phyloP scores from a whole-genome alignment of 2,888 invertebrate species.

The Cacoxenus indagator region DNA sequence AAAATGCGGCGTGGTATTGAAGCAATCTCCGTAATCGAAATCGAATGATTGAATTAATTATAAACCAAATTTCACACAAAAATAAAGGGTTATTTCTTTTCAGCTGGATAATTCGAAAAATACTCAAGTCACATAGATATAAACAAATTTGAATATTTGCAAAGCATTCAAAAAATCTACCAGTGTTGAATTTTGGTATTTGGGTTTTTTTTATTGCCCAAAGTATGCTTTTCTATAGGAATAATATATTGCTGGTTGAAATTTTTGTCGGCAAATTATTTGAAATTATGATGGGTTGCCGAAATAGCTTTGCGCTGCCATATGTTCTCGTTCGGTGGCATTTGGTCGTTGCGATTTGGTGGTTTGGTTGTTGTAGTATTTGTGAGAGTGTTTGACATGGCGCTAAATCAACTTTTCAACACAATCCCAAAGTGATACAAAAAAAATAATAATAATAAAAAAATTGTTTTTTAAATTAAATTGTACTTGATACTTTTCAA shows the following conservation, averaged over 20 bases:
- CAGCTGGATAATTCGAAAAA: too few species aligned
- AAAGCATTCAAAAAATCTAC: too few species aligned
- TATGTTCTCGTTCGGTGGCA: neutral
- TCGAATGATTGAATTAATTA: too few species aligned
- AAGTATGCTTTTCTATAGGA: neutral
- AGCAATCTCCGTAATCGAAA: too few species aligned
- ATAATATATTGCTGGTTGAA: neutral
- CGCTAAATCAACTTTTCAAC: slow-evolving; percentile 5
- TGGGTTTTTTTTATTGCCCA: neutral
- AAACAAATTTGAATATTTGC: too few species aligned
- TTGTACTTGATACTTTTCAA: too few species aligned
- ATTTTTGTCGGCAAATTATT: slow-evolving; percentile 1
- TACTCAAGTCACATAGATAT: too few species aligned
- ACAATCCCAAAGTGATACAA: neutral
- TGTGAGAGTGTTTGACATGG: neutral
- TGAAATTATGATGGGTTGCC: slow-evolving; percentile 13
- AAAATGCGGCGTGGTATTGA: neutral
- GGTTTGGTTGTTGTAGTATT: neutral
- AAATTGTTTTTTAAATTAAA: too few species aligned
- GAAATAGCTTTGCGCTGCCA: slow-evolving; percentile 4
- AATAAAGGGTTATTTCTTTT: too few species aligned
- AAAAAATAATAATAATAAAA: too few species aligned
- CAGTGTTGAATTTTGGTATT: neutral
- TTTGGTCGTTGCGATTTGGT: too few species aligned
- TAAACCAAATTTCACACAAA: too few species aligned